These are phyloP conservation scores for Lacanobia wlatinum DNA, from an alignment of 2,888 invertebrate genomes.

Conservation along the genomic window DNA sequence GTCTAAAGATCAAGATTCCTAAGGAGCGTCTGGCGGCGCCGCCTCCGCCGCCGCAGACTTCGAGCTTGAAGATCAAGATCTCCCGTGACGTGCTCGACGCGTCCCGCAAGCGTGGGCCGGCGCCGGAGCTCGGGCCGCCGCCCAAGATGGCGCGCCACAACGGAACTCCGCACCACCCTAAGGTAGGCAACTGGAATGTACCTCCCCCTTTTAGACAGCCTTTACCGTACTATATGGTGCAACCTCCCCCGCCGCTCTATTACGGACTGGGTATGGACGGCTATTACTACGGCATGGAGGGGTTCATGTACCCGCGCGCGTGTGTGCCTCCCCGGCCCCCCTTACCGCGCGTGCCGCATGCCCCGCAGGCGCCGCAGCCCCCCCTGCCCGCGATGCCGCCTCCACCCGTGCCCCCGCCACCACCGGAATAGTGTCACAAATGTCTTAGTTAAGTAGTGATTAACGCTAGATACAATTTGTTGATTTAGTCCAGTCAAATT, in stretches of 20 bases:
- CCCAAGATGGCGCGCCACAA: slow-evolving; percentile 83
- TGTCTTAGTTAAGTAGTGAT: slow-evolving; percentile 39
- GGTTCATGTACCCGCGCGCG: slow-evolving; percentile 80
- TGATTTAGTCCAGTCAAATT: slow-evolving; percentile 4
- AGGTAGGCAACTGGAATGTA: slow-evolving; percentile 86
- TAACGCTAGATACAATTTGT: slow-evolving; percentile 47
- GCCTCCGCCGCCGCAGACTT: slow-evolving; percentile 78
- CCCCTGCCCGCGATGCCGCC: slow-evolving; percentile 67
- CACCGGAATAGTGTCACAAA: slow-evolving; percentile 82
- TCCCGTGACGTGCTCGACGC: slow-evolving; percentile 93
- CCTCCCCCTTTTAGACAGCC: slow-evolving; percentile 80
- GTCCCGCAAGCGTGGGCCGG: slow-evolving; percentile 70
- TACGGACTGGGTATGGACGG: slow-evolving; percentile 84
- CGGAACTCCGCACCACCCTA: slow-evolving; percentile 80
- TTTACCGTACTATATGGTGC: slow-evolving; percentile 84
- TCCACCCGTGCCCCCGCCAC: slow-evolving; percentile 92
- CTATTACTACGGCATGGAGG: slow-evolving; percentile 74
- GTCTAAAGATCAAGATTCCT: slow-evolving; percentile 95
- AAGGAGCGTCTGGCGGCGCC: slow-evolving; percentile 93
- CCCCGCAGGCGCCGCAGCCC: slow-evolving; percentile 90
- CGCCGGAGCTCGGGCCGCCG: slow-evolving; percentile 74
- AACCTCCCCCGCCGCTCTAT: slow-evolving; percentile 83
- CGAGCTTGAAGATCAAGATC: slow-evolving; percentile 94
- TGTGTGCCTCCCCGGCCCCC: slow-evolving; percentile 75
- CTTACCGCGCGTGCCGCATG: slow-evolving; percentile 79